A percentile compares a stretch with the other conserved stretches of the same genome.
Conservation (phyloP, 2,797 vertebrate species). For the Oryzias dopingdopingensis region DNA sequence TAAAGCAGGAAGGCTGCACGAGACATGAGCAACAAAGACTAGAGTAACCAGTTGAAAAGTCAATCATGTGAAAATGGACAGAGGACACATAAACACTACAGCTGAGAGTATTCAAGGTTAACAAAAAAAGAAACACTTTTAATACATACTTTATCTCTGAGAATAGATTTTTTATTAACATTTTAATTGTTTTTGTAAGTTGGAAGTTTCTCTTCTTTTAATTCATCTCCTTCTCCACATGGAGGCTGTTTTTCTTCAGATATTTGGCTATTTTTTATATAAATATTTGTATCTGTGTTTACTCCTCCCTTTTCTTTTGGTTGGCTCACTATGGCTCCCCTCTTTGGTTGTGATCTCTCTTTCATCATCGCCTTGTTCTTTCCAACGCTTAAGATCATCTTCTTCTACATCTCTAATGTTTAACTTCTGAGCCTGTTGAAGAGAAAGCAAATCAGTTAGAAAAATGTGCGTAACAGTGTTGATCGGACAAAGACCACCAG, state of each 20-base stretch:
- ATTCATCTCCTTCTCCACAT: conserved; percentile 58
- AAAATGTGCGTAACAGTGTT: neutral
- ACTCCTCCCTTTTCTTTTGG: conserved; percentile 64
- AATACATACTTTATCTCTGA: conserved; percentile 80
- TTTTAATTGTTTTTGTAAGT: conserved; percentile 63
- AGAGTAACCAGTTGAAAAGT: conserved; percentile 69
- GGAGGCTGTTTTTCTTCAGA: conserved; percentile 62
- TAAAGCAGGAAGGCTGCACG: conserved; percentile 59
- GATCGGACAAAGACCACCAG: neutral
- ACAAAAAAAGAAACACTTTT: conserved; percentile 81
- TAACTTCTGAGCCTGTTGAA: conserved; percentile 49
- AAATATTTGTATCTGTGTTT: conserved; percentile 58
- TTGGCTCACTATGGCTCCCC: conserved; percentile 61
- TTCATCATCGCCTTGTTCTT: conserved; percentile 47
- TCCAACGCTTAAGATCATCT: conserved; percentile 60
- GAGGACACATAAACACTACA: conserved; percentile 72
- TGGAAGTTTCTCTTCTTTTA: conserved; percentile 60
- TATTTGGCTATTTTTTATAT: conserved; percentile 66
- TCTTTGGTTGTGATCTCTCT: conserved; percentile 60
- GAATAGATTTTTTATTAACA: conserved; percentile 79
- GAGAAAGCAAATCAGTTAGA: conserved; percentile 29
- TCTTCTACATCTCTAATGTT: conserved; percentile 61
- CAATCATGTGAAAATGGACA: conserved; percentile 73
- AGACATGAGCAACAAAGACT: conserved; percentile 66
- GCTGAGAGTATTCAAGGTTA: conserved; percentile 79